These are phyloP conservation scores for Cheilosia vulpina DNA, from an alignment of 2,888 invertebrate genomes.

Conservation along the genomic window DNA sequence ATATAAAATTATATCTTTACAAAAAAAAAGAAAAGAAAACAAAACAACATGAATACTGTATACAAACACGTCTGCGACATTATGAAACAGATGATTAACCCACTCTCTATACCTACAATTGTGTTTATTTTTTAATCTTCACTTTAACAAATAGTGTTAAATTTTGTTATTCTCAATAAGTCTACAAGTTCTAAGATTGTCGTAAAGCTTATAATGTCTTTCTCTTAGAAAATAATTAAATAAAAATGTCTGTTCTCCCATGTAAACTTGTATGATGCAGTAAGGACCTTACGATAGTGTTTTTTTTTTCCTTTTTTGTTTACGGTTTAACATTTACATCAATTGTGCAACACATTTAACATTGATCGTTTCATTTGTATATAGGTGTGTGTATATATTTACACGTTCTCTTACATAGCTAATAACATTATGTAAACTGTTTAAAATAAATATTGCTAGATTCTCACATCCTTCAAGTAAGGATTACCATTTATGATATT, in stretches of 20 bases:
- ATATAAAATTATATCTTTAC: constrained; percentile 50
- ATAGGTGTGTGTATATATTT: constrained; percentile 72
- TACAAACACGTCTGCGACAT: constrained; percentile 47
- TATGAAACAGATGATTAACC: constrained; percentile 57
- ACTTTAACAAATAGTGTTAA: constrained; percentile 44
- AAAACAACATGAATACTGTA: background rate
- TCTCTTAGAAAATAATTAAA: constrained; percentile 56
- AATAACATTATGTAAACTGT: constrained; percentile 71
- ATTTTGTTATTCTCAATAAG: constrained; percentile 44
- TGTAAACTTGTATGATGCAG: constrained; percentile 43
- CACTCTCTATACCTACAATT: constrained; percentile 28
- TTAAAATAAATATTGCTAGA: constrained; percentile 74
- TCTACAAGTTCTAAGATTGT: constrained; percentile 68
- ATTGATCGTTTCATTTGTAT: constrained; percentile 70
- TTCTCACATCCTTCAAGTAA: constrained; percentile 64
- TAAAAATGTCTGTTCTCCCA: constrained; percentile 34
- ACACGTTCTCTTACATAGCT: constrained; percentile 72
- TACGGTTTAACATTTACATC: constrained; percentile 46
- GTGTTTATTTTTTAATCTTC: constrained; percentile 21
- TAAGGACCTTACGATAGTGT: constrained; percentile 34
- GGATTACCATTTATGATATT: constrained; percentile 45
- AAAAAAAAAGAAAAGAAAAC: constrained; percentile 26
- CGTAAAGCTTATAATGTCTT: constrained; percentile 65
- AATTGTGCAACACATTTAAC: constrained; percentile 72
- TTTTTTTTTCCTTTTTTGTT: constrained; percentile 16